Conservation (phyloP, 2,888 invertebrate genomes). For the Sycophila texana region DNA sequence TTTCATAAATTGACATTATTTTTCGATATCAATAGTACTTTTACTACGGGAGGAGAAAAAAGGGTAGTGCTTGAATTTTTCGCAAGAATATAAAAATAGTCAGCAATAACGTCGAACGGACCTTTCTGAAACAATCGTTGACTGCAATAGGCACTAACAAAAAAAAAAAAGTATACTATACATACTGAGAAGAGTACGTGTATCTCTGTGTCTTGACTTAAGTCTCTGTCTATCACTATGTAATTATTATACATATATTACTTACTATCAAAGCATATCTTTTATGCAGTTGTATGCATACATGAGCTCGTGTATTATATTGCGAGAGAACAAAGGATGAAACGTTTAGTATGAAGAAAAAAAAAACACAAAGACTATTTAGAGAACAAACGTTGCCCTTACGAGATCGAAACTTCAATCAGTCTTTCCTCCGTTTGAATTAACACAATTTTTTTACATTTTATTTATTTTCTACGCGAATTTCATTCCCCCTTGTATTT, state of each 20-base stretch:
- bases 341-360: constrained; percentile 2
- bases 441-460: constrained; percentile 11
- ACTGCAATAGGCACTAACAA: constrained; percentile 44
- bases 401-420: constrained; percentile 33
- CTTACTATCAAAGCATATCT: constrained; percentile 53
- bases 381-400: constrained; percentile 23
- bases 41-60: no score
- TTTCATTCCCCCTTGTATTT: background rate
- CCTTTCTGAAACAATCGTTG: constrained; percentile 29
- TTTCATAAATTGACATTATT: background rate
- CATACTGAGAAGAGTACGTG: constrained; percentile 56
- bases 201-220: constrained; percentile 62
- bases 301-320: constrained; percentile 47
- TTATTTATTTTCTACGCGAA: no score
- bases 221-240: constrained; percentile 62
- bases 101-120: background rate
- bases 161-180: constrained; percentile 47
- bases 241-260: constrained; percentile 59
- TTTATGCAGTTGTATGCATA: constrained; percentile 50
- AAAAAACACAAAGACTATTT: constrained; percentile 36
- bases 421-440: constrained; percentile 43
- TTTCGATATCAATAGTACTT: background rate
- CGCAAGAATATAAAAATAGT: background rate
- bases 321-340: constrained; percentile 23
- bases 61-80: no score